Base-by-base conservation (phyloP, 2,113 vertebrate genomes). In the Callithrix jacchus region DNA sequence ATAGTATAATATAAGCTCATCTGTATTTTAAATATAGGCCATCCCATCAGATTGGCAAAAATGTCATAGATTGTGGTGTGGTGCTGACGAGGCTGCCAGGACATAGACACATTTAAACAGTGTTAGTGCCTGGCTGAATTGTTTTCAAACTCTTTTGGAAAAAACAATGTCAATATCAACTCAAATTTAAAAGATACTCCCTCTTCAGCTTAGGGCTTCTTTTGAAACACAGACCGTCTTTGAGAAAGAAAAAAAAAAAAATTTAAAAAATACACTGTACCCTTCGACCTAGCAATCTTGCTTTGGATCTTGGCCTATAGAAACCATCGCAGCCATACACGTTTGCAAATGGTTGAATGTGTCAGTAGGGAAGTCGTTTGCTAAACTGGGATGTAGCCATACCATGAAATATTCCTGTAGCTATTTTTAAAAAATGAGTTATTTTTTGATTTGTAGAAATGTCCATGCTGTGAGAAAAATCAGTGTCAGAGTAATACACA, bases 1-100 rank as follows among this genome's bases (percentile, higher is more conserved):
- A 23, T 66, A 71, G 25, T 40, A 47, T 79, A 95, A 77, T 40
- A 47, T 79, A 95, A 77, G 66, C 23, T 30, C 47, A 37, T 30
- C 10, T 88, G 2, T 80, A 77, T 91, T 87, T 96, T 93, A 49
- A 93, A 85, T 91, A 80, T 49, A 54, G 45, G 42, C 30, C 64
- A 0, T 30, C 47, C 45, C 54, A 54, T 81, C 45, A 42, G 25
- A 89, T 13, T 47, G 73, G 56, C 79, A 89, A 45, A 74, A 49
- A 30, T 52, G 79, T 88, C 58, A 58, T 85, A 71, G 52, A 45
- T 40, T 76, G 16, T 52, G 52, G 52, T 17, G 16, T 17, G 52
- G 52, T 52, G 16, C 49, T 91, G 52, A 42, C 76, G 84, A 91
- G 35, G 49, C 54, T 86, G 88, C 52, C 52, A 64, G n/a, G 56